These are phyloP conservation scores for Tolmerus cingulatus DNA, from an alignment of 2,888 invertebrate genomes.

Conservation along the genomic window DNA sequence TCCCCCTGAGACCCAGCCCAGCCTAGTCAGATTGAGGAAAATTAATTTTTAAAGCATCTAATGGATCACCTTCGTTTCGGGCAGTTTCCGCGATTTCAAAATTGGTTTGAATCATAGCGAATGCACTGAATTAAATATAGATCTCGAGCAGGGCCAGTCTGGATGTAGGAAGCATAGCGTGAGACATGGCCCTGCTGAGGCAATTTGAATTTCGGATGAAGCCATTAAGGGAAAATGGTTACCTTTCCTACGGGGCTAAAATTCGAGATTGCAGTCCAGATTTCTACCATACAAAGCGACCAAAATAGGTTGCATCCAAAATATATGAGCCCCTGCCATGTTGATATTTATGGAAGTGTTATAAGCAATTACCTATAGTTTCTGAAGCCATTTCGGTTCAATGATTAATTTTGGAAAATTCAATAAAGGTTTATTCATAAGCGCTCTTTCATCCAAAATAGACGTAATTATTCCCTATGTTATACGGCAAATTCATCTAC, in stretches of 20 bases:
- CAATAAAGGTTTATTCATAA: neutral
- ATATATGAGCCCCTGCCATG: neutral
- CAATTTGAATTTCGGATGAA: neutral
- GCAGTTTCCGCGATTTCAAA: neutral
- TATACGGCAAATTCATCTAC: too few relatives aligned
- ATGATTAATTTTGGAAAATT: neutral
- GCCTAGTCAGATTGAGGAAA: neutral
- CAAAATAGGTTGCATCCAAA: neutral
- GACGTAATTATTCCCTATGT: too few relatives aligned
- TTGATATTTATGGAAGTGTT: neutral
- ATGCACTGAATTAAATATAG: neutral
- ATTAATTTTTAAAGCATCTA: neutral
- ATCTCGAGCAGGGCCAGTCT: neutral
- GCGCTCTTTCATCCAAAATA: too few relatives aligned
- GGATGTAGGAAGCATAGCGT: neutral
- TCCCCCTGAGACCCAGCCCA: neutral
- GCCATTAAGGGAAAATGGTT: neutral
- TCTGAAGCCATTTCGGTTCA: neutral
- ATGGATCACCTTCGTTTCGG: neutral
- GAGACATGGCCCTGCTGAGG: neutral
- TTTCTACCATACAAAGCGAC: neutral
- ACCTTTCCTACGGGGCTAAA: neutral
- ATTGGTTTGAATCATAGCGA: neutral
- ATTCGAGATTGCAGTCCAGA: neutral
- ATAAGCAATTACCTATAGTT: neutral